These are phyloP conservation scores for Penaeus monodon DNA, from an alignment of 2,888 invertebrate genomes.

Conservation along the genomic window DNA sequence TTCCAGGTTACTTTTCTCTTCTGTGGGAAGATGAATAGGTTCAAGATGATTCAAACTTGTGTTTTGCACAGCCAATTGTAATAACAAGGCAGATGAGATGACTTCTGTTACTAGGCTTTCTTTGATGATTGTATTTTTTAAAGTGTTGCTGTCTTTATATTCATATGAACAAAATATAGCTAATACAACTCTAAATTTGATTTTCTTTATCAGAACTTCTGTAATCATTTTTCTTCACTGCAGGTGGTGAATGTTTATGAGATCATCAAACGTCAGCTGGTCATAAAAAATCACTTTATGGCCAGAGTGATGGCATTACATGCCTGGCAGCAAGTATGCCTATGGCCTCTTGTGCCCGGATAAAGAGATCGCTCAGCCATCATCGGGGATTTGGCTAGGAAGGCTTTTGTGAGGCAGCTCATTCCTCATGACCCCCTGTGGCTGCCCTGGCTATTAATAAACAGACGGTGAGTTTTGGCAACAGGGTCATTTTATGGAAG, in stretches of 20 bases:
- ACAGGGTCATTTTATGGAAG: no score
- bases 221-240: constrained; percentile 28
- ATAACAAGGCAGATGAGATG: no score
- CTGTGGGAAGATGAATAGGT: no score
- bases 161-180: no score
- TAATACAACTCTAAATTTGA: neutral
- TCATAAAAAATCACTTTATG: constrained; percentile 92
- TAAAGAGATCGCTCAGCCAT: constrained; percentile 95
- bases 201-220: neutral
- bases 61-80: no score
- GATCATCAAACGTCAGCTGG: constrained; percentile 81
- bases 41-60: no score
- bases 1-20: no score
- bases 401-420: constrained; percentile 92
- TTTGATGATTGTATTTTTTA: no score
- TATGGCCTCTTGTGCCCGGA: constrained; percentile 95
- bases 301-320: constrained; percentile 96
- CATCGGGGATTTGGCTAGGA: constrained; percentile 95
- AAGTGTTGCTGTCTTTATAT: no score
- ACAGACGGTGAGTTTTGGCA: constrained; percentile 78
- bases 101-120: no score
- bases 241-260: constrained; percentile 96
- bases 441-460: constrained; percentile 97
- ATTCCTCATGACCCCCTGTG: constrained; percentile 88
- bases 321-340: constrained; percentile 91